These are phyloP conservation scores for Bos javanicus DNA, from an alignment of 2,113 vertebrate species.

Conservation along the genomic window DNA sequence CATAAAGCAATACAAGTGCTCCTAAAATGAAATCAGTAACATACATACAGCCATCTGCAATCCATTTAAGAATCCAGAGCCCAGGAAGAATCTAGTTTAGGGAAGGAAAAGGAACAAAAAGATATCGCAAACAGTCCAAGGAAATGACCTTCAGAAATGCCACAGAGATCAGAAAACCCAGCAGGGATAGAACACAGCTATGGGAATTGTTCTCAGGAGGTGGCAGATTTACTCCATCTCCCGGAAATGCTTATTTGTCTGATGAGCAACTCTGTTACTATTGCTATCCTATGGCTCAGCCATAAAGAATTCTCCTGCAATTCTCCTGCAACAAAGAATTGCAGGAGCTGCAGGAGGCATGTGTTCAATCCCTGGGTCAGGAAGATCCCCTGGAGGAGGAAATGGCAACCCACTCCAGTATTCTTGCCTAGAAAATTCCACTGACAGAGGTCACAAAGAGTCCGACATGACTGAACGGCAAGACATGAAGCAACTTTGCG, in stretches of 20 bases:
- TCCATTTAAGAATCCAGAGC: not conserved
- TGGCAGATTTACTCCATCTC: not conserved
- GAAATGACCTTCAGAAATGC: not conserved
- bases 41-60: not conserved
- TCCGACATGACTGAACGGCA: not conserved
- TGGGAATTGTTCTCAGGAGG: not conserved
- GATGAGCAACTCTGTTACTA: not conserved
- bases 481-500: not conserved
- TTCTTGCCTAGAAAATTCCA: not conserved
- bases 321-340: not conserved
- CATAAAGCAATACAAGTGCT: not conserved
- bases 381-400: not conserved
- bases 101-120: not conserved
- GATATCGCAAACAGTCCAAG: not conserved
- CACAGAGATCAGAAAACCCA: not conserved
- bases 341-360: not conserved
- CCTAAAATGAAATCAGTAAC: conserved; percentile 3
- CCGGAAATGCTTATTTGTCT: not conserved
- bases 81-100: not conserved
- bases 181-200: not conserved
- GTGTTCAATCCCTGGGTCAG: not conserved
- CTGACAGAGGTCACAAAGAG: not conserved
- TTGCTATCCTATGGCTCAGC: not conserved
- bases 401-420: not conserved
- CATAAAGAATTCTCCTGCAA: not conserved